Evolutionary conservation across 2,888 invertebrate species (phyloP).

Genomic region (Platycnemis pennipes): DNA sequence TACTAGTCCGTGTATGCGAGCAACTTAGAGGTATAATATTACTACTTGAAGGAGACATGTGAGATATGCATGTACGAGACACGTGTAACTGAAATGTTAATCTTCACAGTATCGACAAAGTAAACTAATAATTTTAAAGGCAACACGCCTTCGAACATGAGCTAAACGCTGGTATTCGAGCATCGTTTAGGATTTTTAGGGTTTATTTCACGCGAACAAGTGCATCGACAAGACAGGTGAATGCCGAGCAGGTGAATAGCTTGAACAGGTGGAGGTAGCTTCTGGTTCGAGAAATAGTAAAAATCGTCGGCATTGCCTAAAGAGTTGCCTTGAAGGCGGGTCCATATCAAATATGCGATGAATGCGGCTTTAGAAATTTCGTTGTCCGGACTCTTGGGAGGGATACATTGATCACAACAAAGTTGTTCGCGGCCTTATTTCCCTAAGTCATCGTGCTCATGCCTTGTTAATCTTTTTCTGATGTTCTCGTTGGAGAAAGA

Average conservation of each 20-base stretch:
- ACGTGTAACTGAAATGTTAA: too few species aligned
- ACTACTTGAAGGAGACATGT: too few species aligned
- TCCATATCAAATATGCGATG: not conserved
- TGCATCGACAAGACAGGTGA: not conserved
- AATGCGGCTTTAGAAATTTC: not conserved
- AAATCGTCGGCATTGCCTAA: not conserved
- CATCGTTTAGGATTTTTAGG: too few species aligned
- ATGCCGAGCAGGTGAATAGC: not conserved
- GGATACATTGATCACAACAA: not conserved
- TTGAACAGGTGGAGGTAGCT: not conserved
- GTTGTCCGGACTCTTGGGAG: not conserved
- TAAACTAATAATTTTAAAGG: too few species aligned
- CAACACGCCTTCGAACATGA: too few species aligned
- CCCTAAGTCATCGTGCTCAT: not conserved
- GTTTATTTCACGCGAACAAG: too few species aligned
- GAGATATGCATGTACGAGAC: too few species aligned
- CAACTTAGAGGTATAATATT: too few species aligned
- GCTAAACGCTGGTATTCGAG: too few species aligned
- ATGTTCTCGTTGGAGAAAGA: not conserved
- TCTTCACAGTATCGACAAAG: too few species aligned
- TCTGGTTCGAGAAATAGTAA: not conserved
- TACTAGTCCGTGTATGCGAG: too few species aligned
- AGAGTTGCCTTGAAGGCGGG: not conserved
- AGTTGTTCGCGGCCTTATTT: not conserved
- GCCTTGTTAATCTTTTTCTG: not conserved